These are phyloP conservation scores for Ctenopoma kingsleyae DNA, from an alignment of 2,797 vertebrate genomes.

Conservation along the genomic window DNA sequence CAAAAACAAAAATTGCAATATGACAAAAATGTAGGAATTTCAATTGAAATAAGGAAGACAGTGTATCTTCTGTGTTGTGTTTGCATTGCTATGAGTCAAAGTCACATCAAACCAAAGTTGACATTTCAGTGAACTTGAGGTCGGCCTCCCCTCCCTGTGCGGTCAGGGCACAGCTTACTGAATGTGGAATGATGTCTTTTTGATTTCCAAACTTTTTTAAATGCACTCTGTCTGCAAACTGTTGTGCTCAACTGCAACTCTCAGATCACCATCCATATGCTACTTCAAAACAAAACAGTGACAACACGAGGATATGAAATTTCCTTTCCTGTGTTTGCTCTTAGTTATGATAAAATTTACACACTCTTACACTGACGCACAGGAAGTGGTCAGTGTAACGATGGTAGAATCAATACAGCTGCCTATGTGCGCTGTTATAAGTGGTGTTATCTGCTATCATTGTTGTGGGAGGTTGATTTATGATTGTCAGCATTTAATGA, in stretches of 20 bases:
- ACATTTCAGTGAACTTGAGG: slow-evolving; percentile 74
- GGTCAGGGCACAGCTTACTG: slow-evolving; percentile 53
- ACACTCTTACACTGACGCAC: slow-evolving; percentile 74
- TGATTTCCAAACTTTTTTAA: slow-evolving; percentile 61
- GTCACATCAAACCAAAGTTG: slow-evolving; percentile 69
- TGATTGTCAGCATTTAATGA: slow-evolving; percentile 70
- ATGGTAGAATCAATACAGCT: slow-evolving; percentile 65
- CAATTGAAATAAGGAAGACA: slow-evolving; percentile 31
- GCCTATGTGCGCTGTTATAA: slow-evolving; percentile 53
- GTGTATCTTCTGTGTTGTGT: slow-evolving; percentile 59
- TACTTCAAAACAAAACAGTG: slow-evolving; percentile 72
- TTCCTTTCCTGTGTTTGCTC: slow-evolving; percentile 79
- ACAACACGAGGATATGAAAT: slow-evolving; percentile 80
- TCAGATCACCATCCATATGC: slow-evolving; percentile 3
- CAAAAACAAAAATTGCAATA: slow-evolving; percentile 8
- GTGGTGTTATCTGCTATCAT: slow-evolving; percentile 75
- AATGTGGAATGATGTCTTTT: slow-evolving; percentile 56
- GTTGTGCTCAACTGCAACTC: slow-evolving; percentile 32
- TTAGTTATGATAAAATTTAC: slow-evolving; percentile 76
- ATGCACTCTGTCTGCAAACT: slow-evolving; percentile 37
- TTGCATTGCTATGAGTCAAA: slow-evolving; percentile 55
- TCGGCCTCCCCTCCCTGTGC: slow-evolving; percentile 60
- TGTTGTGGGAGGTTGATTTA: slow-evolving; percentile 79
- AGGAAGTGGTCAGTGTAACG: slow-evolving; percentile 65
- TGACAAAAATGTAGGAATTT: slow-evolving; percentile 37